Evolutionary conservation across 2,888 invertebrate genomes (phyloP).

Genomic region (Leptinotarsa peninsularis): DNA sequence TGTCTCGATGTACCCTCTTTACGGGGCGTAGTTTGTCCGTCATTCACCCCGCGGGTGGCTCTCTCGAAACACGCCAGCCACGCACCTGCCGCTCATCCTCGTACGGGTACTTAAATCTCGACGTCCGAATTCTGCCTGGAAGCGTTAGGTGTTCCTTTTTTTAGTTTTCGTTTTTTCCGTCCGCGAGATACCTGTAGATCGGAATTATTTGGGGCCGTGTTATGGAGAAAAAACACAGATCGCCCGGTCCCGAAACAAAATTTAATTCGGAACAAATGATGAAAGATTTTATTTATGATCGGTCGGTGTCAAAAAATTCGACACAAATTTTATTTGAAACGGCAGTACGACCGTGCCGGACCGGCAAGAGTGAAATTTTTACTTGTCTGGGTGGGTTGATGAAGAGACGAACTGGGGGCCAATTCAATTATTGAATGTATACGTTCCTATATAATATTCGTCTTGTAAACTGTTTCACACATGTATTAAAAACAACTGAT

Average conservation of each 20-base stretch:
- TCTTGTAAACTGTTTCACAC: too few relatives aligned
- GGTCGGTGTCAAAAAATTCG: conserved; percentile 1
- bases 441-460: too few relatives aligned
- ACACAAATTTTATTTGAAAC: neutral
- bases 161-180: conserved; percentile 25
- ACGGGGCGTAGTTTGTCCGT: conserved; percentile 55
- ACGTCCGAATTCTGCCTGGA: conserved; percentile 44
- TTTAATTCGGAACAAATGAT: conserved; percentile 15
- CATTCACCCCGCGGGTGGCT: conserved; percentile 57
- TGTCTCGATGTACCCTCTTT: conserved; percentile 52
- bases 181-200: conserved; percentile 41
- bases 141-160: conserved; percentile 33
- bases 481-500: too few relatives aligned
- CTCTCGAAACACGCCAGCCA: conserved; percentile 54
- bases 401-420: too few relatives aligned
- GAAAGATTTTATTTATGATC: conserved; percentile 18
- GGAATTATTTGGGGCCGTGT: conserved; percentile 40
- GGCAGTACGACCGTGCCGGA: neutral
- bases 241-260: conserved; percentile 2
- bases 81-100: conserved; percentile 53
- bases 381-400: neutral
- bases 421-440: too few relatives aligned
- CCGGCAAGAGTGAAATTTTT: neutral
- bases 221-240: conserved; percentile 13
- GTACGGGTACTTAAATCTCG: conserved; percentile 38